phyloP scores from a whole-genome alignment of 2,113 vertebrate species.

The Ptyas mucosa region DNA sequence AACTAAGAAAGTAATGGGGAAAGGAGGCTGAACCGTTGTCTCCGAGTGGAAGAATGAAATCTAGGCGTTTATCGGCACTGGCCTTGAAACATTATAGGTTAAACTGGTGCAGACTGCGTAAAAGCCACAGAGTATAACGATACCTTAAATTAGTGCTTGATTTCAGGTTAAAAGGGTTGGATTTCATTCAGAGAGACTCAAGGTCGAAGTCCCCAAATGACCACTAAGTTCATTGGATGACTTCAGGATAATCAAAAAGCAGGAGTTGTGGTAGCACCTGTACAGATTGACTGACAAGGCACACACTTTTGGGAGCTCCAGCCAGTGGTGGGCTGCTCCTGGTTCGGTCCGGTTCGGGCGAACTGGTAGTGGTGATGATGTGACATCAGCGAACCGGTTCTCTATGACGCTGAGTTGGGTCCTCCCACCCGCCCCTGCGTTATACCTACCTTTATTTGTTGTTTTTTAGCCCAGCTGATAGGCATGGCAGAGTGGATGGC shows the following conservation, averaged over 20 bases:
- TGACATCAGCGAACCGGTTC: no score
- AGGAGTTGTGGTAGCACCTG: background rate
- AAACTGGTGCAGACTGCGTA: background rate
- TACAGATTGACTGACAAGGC: background rate
- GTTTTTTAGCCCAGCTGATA: no score
- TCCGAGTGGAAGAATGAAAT: background rate
- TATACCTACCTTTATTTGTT: no score
- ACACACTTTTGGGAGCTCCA: background rate
- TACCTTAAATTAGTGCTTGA: background rate
- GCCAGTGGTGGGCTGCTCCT: no score
- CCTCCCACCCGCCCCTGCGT: no score
- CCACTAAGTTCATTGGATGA: background rate
- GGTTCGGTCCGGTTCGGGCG: no score
- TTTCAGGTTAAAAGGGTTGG: background rate
- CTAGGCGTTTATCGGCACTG: background rate
- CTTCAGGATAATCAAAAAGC: background rate
- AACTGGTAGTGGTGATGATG: no score
- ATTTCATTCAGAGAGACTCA: background rate
- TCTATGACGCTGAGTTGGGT: no score
- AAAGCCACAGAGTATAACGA: background rate
- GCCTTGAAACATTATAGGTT: background rate
- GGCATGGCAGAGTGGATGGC: no score
- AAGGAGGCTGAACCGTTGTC: background rate
- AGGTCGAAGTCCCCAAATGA: background rate
- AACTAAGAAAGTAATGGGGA: conserved; percentile 16